Conservation (phyloP, 2,113 vertebrate species). For the Syngnathus scovelli region DNA sequence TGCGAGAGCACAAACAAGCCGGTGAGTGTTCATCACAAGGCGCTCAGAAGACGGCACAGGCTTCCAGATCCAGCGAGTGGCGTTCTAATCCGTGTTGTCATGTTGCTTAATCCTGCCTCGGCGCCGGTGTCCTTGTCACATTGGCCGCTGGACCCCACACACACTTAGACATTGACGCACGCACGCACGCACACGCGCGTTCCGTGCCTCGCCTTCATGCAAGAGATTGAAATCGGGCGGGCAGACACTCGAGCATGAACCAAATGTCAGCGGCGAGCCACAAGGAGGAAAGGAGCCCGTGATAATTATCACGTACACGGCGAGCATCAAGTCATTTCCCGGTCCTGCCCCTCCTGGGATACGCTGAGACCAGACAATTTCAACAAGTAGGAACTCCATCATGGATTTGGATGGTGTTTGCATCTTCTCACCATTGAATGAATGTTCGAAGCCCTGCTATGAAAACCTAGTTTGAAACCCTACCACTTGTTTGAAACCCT, state of each 20-base stretch:
- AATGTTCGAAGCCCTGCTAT: too few species aligned
- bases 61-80: conserved; percentile 43
- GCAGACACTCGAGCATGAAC: conserved; percentile 78
- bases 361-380: conserved; percentile 56
- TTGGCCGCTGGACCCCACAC: conserved; percentile 42
- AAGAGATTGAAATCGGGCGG: conserved; percentile 73
- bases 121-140: conserved; percentile 58
- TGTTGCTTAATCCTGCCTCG: conserved; percentile 64
- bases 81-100: conserved; percentile 67
- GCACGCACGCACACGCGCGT: conserved; percentile 27
- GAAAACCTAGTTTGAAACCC: too few species aligned
- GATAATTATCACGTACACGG: conserved; percentile 69
- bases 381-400: conserved; percentile 52
- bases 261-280: conserved; percentile 74
- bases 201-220: conserved; percentile 67
- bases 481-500: too few species aligned
- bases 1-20: conserved; percentile 31
- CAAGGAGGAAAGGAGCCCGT: conserved; percentile 60
- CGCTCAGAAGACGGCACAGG: conserved; percentile 56
- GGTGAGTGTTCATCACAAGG: conserved; percentile 49
- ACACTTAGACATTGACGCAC: conserved; percentile 19
- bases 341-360: conserved; percentile 40
- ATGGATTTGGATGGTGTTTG: conserved; percentile 16
- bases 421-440: too few species aligned
- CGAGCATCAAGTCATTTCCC: conserved; percentile 57